A percentile compares a stretch with the other conserved stretches of the same genome.
phyloP scores from a whole-genome alignment of 2,113 vertebrate species.

The Vidua macroura region DNA sequence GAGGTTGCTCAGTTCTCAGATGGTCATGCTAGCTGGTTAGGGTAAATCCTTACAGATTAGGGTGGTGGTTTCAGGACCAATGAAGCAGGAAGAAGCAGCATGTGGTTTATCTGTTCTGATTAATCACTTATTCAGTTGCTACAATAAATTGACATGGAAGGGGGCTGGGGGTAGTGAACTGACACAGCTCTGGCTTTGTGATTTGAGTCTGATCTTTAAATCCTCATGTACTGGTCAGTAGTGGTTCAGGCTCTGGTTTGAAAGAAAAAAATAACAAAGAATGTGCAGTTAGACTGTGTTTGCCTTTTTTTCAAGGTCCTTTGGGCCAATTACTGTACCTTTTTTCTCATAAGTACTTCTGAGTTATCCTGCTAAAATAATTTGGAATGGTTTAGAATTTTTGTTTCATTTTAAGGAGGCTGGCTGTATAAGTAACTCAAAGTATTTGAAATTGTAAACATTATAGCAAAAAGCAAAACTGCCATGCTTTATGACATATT shows the following conservation, averaged over 20 bases:
- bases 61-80: not conserved
- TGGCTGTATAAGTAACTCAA: not conserved
- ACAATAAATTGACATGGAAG: not conserved
- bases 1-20: not conserved
- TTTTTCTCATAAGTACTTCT: not conserved
- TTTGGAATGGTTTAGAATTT: not conserved
- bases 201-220: not conserved
- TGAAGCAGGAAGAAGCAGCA: not conserved
- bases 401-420: not conserved
- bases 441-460: not conserved
- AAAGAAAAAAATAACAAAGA: not conserved
- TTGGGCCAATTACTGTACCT: not conserved
- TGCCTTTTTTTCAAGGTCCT: not conserved
- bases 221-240: not conserved
- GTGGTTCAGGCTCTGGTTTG: not conserved
- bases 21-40: not conserved
- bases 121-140: not conserved
- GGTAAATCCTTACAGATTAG: slow-evolving; percentile 24
- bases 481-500: not conserved
- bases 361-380: not conserved
- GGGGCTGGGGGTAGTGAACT: not conserved
- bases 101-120: not conserved
- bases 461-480: not conserved
- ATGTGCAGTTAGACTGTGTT: not conserved
- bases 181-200: not conserved